Base-by-base conservation (phyloP, 2,113 vertebrate species). In the Microtus richardsoni region DNA sequence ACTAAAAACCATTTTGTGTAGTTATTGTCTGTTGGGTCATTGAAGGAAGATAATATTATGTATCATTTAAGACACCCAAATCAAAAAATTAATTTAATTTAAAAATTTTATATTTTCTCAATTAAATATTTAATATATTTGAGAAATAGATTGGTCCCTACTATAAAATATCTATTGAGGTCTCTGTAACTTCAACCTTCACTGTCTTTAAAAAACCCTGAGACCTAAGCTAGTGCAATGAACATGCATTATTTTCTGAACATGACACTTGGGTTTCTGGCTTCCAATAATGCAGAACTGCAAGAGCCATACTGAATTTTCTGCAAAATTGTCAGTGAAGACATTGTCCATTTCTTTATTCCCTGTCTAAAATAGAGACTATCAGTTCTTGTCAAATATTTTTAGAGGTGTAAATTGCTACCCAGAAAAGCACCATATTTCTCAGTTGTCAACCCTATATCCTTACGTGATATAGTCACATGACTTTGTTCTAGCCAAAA, bases 241-340 rank as follows among this genome's bases (percentile, higher is more conserved):
- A 21, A 83, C 4, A 41, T 68, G 6, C 3, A 28, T 3, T 80
- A 88, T 77, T 89, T 86, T 21, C 8, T 84, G 68, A 11, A 41
- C 24, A 36, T 47, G 87, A 2, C 10, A 66, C 17, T 78, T 77
- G 28, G 19, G 91, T 73, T 12, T 39, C 41, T 96, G 60, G 44
- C 73, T 14, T 93, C n/a, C 71, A 3, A 52, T 87, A 82, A 89
- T 2, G 1, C 10, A 71, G 71, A 90, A 93, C 58, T 41, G 44
- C 64, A 70, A 85, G 82, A 49, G 5, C 30, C 36, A 58, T 21
- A 86, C 70, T 73, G n/a, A 85, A 73, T 95, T 91, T 95, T 96
- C 64, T 88, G 8, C 83, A 78, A 95, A 89, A 70, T 30, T 33
- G 16, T 82, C 70, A 62, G 36, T 91, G 44, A 83, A 91, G 66